Evolutionary conservation across 2,797 vertebrate genomes (phyloP).

Genomic region (Chelmon rostratus): DNA sequence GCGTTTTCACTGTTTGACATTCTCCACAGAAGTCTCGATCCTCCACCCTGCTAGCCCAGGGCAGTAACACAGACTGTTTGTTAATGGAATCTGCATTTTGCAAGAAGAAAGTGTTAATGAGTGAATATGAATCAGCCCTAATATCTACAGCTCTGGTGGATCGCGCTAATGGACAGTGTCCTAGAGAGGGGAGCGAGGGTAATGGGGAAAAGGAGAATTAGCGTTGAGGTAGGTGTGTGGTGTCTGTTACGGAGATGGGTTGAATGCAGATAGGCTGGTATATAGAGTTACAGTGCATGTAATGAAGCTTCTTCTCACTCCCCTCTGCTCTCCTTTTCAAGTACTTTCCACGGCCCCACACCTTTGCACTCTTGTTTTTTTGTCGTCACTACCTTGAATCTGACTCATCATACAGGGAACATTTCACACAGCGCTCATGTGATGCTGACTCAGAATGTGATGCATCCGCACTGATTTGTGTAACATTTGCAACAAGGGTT

Average conservation of each 20-base stretch:
- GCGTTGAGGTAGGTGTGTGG: slow-evolving; percentile 51
- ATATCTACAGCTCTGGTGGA: slow-evolving; percentile 53
- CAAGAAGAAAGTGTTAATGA: slow-evolving; percentile 71
- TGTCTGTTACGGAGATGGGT: slow-evolving; percentile 49
- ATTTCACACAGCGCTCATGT: slow-evolving; percentile 55
- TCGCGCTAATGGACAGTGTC: slow-evolving; percentile 68
- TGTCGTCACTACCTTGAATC: slow-evolving; percentile 44
- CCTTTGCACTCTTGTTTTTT: slow-evolving; percentile 30
- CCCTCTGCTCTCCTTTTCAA: slow-evolving; percentile 14
- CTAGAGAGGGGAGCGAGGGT: slow-evolving; percentile 48
- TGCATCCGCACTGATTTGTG: slow-evolving; percentile 39
- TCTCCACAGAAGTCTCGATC: slow-evolving; percentile 45
- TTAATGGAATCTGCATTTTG: slow-evolving; percentile 72
- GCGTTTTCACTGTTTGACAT: slow-evolving; percentile 38
- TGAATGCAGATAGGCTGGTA: slow-evolving; percentile 54
- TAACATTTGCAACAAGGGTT: slow-evolving; percentile 21
- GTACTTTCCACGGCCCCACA: slow-evolving; percentile 14
- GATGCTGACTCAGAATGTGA: slow-evolving; percentile 52
- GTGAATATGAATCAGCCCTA: slow-evolving; percentile 46
- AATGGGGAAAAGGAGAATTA: slow-evolving; percentile 53
- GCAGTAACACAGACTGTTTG: slow-evolving; percentile 59
- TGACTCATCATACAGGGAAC: slow-evolving; percentile 58
- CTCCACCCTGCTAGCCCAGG: slow-evolving; percentile 36
- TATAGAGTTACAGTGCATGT: slow-evolving; percentile 65
- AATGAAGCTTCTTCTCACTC: slow-evolving; percentile 53